Percentiles rank a stretch among this genome's conserved stretches.
Conservation (phyloP, 2,797 vertebrate genomes). For the Cetoscarus ocellatus region DNA sequence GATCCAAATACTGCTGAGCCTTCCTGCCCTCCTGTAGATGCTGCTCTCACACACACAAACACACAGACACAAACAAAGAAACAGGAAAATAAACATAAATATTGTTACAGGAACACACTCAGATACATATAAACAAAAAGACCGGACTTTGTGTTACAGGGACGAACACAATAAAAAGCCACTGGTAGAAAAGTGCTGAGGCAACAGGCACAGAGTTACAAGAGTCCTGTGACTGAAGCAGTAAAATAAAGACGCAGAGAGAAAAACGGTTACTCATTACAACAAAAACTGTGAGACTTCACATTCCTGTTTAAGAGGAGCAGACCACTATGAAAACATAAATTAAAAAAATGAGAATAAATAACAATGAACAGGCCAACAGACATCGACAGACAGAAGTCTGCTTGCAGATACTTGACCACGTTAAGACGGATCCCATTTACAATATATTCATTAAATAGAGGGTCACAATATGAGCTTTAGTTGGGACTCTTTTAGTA, state of each 20-base stretch:
- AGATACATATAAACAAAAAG: slow-evolving; percentile 17
- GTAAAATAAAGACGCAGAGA: slow-evolving; percentile 19
- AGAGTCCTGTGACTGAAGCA: slow-evolving; percentile 19
- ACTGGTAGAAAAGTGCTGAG: slow-evolving; percentile 17
- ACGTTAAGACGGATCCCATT: no score
- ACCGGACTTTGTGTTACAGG: slow-evolving; percentile 16
- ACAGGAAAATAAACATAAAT: slow-evolving; percentile 37
- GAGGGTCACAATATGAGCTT: no score
- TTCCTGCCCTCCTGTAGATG: slow-evolving; percentile 98
- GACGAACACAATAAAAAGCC: slow-evolving; percentile 13
- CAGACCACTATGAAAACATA: neutral
- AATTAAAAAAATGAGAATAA: no score
- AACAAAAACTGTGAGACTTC: neutral
- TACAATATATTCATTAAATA: no score
- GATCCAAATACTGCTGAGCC: slow-evolving; percentile 96
- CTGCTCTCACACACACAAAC: slow-evolving; percentile 73
- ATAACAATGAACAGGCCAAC: no score
- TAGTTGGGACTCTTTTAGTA: no score
- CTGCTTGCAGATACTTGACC: no score
- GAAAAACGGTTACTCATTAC: slow-evolving; percentile 13
- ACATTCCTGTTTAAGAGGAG: neutral
- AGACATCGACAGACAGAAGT: no score
- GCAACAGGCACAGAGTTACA: slow-evolving; percentile 7
- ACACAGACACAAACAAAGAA: slow-evolving; percentile 24
- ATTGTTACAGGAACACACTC: slow-evolving; percentile 23